Percentiles rank a stretch among this genome's conserved stretches.
These are phyloP conservation scores for Gymnorhina tibicen DNA, from an alignment of 2,113 vertebrate genomes.

Conservation along the genomic window DNA sequence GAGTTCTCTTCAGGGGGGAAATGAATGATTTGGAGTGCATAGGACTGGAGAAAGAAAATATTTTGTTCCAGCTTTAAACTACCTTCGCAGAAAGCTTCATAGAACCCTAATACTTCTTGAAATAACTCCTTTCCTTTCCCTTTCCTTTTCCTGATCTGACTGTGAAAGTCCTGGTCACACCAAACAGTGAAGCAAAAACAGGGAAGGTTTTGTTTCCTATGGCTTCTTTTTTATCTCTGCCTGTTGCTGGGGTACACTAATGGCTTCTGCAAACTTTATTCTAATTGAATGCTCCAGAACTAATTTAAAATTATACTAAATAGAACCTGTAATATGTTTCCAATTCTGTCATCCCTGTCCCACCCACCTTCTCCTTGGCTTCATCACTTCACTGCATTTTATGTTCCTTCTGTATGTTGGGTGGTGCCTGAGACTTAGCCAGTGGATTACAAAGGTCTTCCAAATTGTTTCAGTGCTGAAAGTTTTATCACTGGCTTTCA, in stretches of 20 bases:
- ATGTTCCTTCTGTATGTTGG: background rate
- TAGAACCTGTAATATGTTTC: background rate
- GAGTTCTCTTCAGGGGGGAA: background rate
- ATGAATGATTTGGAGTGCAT: background rate
- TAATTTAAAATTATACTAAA: slow-evolving; percentile 19
- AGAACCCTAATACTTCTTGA: background rate
- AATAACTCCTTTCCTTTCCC: background rate
- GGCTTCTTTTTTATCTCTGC: background rate
- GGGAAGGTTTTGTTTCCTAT: background rate
- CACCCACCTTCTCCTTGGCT: background rate
- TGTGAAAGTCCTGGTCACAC: background rate
- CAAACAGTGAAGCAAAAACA: background rate
- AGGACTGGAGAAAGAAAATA: background rate
- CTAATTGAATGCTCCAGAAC: background rate
- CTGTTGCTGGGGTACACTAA: background rate
- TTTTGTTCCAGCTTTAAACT: background rate
- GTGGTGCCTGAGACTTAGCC: background rate
- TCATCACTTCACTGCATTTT: background rate
- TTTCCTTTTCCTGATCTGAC: background rate
- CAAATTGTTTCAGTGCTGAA: background rate
- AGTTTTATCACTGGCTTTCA: background rate
- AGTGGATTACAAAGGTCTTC: background rate
- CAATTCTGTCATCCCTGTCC: background rate
- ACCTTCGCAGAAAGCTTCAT: background rate
- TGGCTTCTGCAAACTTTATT: background rate